These are phyloP conservation scores for Cossypha heuglini DNA, from an alignment of 2,797 vertebrate species.

Conservation along the genomic window DNA sequence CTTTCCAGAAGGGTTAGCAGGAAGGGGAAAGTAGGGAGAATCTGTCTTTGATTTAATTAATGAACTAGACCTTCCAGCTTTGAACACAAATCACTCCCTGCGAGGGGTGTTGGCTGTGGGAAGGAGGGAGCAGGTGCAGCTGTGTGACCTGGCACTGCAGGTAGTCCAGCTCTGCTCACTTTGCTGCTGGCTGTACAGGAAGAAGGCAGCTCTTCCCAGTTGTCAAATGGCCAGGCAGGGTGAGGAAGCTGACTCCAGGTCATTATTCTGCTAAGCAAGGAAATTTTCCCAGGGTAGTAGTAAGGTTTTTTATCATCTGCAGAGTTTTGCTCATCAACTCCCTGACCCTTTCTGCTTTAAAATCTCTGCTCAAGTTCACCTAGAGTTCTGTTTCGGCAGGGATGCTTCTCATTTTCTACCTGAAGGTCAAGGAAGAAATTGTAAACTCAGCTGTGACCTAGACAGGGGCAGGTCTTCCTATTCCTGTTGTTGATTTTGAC, in stretches of 20 bases:
- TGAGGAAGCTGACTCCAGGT: background rate
- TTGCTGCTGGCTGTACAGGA: fast-evolving
- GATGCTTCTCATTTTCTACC: background rate
- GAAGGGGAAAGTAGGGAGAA: background rate
- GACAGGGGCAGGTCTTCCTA: background rate
- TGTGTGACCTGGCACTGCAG: background rate
- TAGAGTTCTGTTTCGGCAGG: background rate
- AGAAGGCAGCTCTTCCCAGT: background rate
- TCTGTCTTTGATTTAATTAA: slow-evolving; percentile 1
- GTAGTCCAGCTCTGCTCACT: background rate
- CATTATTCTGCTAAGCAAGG: background rate
- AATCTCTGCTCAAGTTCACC: background rate
- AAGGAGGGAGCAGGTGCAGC: background rate
- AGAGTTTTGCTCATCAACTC: background rate
- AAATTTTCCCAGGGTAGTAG: background rate
- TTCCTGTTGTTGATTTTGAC: background rate
- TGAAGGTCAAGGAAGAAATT: background rate
- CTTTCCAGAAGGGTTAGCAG: background rate
- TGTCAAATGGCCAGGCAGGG: background rate
- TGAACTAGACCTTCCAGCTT: background rate
- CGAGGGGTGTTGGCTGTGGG: background rate
- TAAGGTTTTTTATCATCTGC: background rate
- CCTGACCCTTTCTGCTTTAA: background rate
- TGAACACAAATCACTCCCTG: background rate
- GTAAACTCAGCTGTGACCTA: background rate